Evolutionary conservation across 2,888 invertebrate species (phyloP), one percentile per base, ranked within the genome.

Genomic region (Ectropis crepuscularia): DNA sequence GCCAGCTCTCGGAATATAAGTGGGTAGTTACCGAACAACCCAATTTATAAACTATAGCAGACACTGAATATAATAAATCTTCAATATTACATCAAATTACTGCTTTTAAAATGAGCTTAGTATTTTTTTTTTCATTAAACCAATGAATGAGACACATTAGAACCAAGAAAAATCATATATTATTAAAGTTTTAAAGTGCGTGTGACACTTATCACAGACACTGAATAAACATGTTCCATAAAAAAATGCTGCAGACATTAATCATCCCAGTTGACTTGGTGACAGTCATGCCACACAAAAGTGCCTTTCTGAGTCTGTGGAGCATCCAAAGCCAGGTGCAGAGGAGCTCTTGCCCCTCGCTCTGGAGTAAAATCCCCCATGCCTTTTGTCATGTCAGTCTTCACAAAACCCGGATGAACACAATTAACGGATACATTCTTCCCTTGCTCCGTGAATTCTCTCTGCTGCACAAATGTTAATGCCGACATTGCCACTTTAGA

Each of bases 231-330:
- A 81, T 83, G 83, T 86, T 83, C 78, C 78, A 78, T 82, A 83
- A 78, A 79, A 81, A 71, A 68, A 73, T 78, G 77, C 76, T 74
- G 78, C 77, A 80, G 16, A 77, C 73, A 75, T 81, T 85, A 92
- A 81, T 92, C 92, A 78, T 92, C 92, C 92, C 92, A 92, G 79
- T 92, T 92, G 53, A 92, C 92, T 83, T 87, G 86, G 72, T 90
- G 91, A 75, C 91, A 88, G 67, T 92, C 92, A 66, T 92, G 92
- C 92, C 92, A 92, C 53, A 92, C 78, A 79, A 92, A 92, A 1
- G 90, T 87, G 66, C 92, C 92, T 72, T 92, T 92, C 8, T 87
- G 83, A 57, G 85, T 78, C 73, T 90, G 89, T 39, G 92, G 92
- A 51, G 92, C 92, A 67, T 92, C 90, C 60, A 92, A 70, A 7